phyloP scores from a whole-genome alignment of 1,140 invertebrate species.

The Bradysia coprophila region DNA sequence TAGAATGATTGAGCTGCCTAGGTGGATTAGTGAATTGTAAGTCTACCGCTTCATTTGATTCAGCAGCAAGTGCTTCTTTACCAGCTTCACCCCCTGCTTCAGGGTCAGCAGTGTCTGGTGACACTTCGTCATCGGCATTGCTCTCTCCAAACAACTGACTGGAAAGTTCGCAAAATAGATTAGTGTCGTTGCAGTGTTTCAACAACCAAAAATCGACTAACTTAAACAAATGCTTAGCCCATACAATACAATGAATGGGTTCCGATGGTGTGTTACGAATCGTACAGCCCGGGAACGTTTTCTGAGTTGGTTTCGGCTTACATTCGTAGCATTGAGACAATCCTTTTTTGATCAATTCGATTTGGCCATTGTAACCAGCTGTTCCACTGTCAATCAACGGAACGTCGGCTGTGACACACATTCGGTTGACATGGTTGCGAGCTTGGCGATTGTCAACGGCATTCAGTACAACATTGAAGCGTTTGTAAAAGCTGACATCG shows the following conservation, averaged over 20 bases:
- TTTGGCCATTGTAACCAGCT: slow-evolving; percentile 84
- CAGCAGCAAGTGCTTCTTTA: slow-evolving; percentile 20
- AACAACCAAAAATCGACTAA: too few relatives aligned
- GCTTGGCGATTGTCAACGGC: slow-evolving; percentile 94
- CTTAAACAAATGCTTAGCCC: slow-evolving; percentile 99
- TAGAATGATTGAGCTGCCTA: too few relatives aligned
- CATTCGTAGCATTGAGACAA: slow-evolving; percentile 96
- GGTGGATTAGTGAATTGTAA: too few relatives aligned
- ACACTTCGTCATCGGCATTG: slow-evolving; percentile 93
- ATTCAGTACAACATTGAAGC: slow-evolving; percentile 88
- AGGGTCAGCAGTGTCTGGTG: slow-evolving; percentile 89
- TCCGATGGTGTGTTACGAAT: slow-evolving; percentile 99
- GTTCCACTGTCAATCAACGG: slow-evolving; percentile 95
- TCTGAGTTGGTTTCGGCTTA: slow-evolving; percentile 74
- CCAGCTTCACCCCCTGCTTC: slow-evolving; percentile 41
- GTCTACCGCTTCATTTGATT: slow-evolving; percentile 6
- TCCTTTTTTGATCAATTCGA: slow-evolving; percentile 72
- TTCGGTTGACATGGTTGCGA: slow-evolving; percentile 95
- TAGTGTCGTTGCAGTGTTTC: too few relatives aligned
- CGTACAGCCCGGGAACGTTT: slow-evolving; percentile 93
- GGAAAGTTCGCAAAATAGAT: too few relatives aligned
- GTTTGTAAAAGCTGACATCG: slow-evolving; percentile 79
- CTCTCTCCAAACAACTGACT: slow-evolving; percentile 95
- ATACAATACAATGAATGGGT: slow-evolving; percentile 97
- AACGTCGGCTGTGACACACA: slow-evolving; percentile 89